Evolutionary conservation across 1,140 invertebrate genomes (phyloP).

Genomic region (silkworm (Bombyx mori)): DNA sequence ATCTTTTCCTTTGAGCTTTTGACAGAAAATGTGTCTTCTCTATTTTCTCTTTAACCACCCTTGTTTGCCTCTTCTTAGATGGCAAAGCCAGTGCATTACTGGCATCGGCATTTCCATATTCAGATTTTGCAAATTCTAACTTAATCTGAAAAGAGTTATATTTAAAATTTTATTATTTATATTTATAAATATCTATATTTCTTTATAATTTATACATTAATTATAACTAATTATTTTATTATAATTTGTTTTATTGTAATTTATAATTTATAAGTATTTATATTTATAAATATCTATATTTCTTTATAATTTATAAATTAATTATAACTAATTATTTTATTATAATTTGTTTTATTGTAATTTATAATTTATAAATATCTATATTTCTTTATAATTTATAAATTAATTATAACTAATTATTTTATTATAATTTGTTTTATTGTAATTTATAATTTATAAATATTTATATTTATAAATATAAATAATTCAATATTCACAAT

Average conservation of each 20-base stretch:
- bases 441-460: background rate
- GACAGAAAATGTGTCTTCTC: constrained; percentile 79
- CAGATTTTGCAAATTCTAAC: constrained; percentile 73
- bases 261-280: constrained; percentile 4
- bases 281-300: no score
- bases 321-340: no score
- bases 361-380: constrained; percentile 1
- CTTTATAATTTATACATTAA: constrained; percentile 8
- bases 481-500: no score
- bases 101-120: constrained; percentile 76
- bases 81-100: constrained; percentile 87
- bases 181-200: no score
- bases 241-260: constrained; percentile 10
- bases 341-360: constrained; percentile 9
- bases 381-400: no score
- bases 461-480: no score
- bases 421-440: background rate
- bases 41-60: constrained; percentile 72
- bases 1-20: constrained; percentile 88
- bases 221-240: no score
- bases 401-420: no score
- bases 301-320: constrained; percentile 8
- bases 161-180: background rate
- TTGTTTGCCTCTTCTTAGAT: constrained; percentile 85
- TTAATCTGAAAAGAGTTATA: constrained; percentile 71